Conservation (phyloP, 2,113 vertebrate species). For the Galbula dea region DNA sequence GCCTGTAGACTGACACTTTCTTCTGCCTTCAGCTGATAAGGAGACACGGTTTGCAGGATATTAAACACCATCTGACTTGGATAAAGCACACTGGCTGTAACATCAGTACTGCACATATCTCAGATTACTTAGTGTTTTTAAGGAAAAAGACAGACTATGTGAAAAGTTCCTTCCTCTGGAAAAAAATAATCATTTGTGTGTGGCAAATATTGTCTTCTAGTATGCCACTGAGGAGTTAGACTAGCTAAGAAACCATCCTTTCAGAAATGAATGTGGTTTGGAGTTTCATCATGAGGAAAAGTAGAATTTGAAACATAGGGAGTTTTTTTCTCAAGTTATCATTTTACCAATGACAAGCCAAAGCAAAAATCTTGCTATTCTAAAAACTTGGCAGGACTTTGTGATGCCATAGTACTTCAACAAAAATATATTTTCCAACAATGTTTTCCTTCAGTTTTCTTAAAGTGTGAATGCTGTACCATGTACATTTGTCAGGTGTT, state of each 20-base stretch:
- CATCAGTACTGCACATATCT: not conserved
- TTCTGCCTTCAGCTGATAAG: not conserved
- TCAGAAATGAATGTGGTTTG: not conserved
- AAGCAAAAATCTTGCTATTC: not conserved
- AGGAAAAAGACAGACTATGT: not conserved
- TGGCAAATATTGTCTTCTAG: not conserved
- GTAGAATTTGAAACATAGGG: not conserved
- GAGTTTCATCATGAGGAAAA: not conserved
- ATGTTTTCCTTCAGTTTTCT: not conserved
- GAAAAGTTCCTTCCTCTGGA: not conserved
- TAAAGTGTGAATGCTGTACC: not conserved
- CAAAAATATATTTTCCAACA: not conserved
- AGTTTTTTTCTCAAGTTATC: not conserved
- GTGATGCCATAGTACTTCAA: not conserved
- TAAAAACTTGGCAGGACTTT: not conserved
- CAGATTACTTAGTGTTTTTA: not conserved
- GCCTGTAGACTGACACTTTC: not conserved
- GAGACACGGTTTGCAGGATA: not conserved
- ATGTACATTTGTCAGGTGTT: not conserved
- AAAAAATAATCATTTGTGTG: not conserved
- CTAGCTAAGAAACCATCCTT: not conserved
- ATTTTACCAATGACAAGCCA: not conserved
- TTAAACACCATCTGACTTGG: not conserved
- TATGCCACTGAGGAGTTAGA: not conserved
- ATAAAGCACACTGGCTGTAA: not conserved